phyloP scores from a whole-genome alignment of 2,797 vertebrate genomes.

The Ambastaia sidthimunki region DNA sequence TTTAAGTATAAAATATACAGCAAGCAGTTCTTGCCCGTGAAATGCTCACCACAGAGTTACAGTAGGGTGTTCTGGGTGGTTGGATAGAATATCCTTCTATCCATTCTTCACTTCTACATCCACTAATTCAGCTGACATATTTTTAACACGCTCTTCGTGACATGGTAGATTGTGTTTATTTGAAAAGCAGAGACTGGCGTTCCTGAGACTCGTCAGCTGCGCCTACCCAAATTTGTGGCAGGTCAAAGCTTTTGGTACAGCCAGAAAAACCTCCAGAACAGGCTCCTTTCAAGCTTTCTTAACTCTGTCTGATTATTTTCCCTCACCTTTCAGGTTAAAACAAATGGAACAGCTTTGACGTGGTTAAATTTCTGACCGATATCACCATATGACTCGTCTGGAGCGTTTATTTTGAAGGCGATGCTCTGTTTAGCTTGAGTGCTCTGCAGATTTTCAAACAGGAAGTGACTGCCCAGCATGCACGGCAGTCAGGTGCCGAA shows the following conservation, averaged over 20 bases:
- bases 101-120: conserved; percentile 4
- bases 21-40: no score
- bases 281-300: conserved; percentile 19
- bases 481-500: conserved; percentile 34
- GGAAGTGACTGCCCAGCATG: conserved; percentile 46
- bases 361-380: conserved; percentile 27
- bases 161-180: conserved; percentile 52
- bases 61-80: no score
- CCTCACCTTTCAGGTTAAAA: conserved; percentile 56
- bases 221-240: conserved; percentile 22
- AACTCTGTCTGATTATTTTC: conserved; percentile 53
- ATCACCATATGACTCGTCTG: neutral
- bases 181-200: conserved; percentile 40
- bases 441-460: conserved; percentile 29
- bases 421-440: conserved; percentile 37
- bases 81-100: no score
- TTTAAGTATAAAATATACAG: no score
- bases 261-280: conserved; percentile 21
- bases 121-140: conserved; percentile 35
- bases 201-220: conserved; percentile 38
- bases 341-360: conserved; percentile 35
- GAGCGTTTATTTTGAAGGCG: conserved; percentile 56
- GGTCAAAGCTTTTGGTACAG: neutral
- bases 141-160: conserved; percentile 27
- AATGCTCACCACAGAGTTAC: no score